Conservation (phyloP, 2,888 invertebrate species). For the Sycophila texana region DNA sequence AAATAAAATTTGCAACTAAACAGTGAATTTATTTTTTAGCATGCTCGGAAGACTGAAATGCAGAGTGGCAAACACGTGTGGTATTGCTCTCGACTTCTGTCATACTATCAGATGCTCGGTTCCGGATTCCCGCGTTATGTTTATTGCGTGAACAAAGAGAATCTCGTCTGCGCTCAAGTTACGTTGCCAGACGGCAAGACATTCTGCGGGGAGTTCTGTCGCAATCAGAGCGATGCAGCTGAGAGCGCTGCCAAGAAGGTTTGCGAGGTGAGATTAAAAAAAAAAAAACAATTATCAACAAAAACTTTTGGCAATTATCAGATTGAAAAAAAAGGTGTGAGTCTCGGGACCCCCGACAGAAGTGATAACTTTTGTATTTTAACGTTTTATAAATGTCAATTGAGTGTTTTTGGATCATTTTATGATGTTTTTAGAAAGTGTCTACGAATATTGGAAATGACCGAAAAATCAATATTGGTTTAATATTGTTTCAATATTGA, state of each 20-base stretch:
- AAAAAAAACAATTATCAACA: background rate
- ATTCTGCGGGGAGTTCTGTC: conserved; percentile 76
- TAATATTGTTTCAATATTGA: too few relatives aligned
- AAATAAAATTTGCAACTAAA: too few relatives aligned
- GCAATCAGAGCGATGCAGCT: conserved; percentile 76
- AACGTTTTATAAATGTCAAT: too few relatives aligned
- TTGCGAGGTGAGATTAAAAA: conserved; percentile 60
- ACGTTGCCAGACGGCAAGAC: conserved; percentile 75
- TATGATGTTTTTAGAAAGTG: too few relatives aligned
- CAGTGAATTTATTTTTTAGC: conserved; percentile 59
- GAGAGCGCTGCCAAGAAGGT: conserved; percentile 76
- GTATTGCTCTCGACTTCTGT: conserved; percentile 73
- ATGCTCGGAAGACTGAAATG: conserved; percentile 67
- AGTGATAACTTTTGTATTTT: too few relatives aligned
- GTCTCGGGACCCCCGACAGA: too few relatives aligned
- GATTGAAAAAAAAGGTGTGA: too few relatives aligned
- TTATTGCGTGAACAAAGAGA: conserved; percentile 71
- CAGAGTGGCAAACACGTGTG: conserved; percentile 61
- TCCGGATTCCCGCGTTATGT: conserved; percentile 76
- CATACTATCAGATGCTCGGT: conserved; percentile 74
- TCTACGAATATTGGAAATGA: too few relatives aligned
- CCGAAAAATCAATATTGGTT: too few relatives aligned
- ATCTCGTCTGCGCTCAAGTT: conserved; percentile 75
- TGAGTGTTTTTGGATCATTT: too few relatives aligned
- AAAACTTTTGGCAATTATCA: background rate